Base-by-base conservation (phyloP, 2,113 vertebrate species). In the Podarcis cretensis region DNA sequence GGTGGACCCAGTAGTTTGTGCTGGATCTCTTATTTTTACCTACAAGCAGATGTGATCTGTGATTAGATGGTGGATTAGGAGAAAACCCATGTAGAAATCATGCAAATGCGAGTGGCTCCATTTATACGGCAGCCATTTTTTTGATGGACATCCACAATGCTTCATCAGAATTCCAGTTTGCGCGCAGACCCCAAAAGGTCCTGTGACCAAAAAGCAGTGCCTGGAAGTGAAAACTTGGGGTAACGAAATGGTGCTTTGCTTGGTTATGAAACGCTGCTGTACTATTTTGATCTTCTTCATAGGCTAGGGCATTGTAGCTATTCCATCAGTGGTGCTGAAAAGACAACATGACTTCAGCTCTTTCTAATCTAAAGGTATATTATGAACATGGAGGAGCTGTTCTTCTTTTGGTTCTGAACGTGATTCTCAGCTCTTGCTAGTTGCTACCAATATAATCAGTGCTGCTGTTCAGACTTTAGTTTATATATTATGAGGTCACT, bases 351-450 rank as follows among this genome's bases (percentile, higher is more conserved):
- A 21, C 54, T 25, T 59, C 16, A 63, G n/a, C n/a, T 35, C 30
- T 48, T 6, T 27, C 23, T 59, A 43, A 10, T 77, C 8, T 27
- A 48, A 48, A 77, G 35, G 5, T n/a, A 18, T 27, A 23, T 23
- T 23, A 43, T 25, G 43, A 9, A 32, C 12, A 54, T 48, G 27
- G 7, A 30, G 87, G 81, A 89, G 81, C 92, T 91, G 80, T 87
- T 90, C 68, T 71, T 32, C 21, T 16, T 21, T 75, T 82, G 85
- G 87, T 91, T 86, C 89, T 91, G 92, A 92, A 92, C 74, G 43
- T 63, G 63, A 35, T 78, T 73, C 40, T 76, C 35, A 12, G 48
- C 40, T 13, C 27, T 66, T 30, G 16, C 69, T 74, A 69, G 25
- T 57, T 71, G 65, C n/a, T 27, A 35, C 13, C 65, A 57, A 32